Evolutionary conservation across 64 coral and sea anemone species (phyloP).

Genomic region (Acropora yongei): DNA sequence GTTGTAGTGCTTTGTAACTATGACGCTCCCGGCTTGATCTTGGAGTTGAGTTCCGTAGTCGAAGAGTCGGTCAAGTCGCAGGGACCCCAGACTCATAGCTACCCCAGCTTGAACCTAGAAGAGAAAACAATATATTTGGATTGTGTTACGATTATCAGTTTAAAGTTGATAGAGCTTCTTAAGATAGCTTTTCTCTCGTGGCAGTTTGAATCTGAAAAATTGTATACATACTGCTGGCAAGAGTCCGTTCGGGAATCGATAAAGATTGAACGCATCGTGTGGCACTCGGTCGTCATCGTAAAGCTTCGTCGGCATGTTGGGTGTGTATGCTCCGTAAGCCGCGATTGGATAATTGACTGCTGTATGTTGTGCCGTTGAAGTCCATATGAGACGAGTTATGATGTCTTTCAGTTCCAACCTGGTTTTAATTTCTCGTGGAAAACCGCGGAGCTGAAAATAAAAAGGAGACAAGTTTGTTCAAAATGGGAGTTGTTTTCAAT

Average conservation of each 20-base stretch:
- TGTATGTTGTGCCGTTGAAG: constrained; percentile 70
- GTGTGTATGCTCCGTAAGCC: constrained; percentile 83
- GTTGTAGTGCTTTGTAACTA: constrained; percentile 32
- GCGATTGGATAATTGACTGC: constrained; percentile 89
- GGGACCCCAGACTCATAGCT: constrained; percentile 31
- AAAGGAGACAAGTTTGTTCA: neutral
- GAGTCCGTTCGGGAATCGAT: constrained; percentile 73
- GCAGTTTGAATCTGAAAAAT: neutral
- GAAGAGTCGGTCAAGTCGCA: constrained; percentile 32
- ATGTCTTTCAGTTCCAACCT: constrained; percentile 40
- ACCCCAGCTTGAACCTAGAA: constrained; percentile 30
- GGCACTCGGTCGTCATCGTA: constrained; percentile 78
- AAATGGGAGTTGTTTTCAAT: too few species aligned
- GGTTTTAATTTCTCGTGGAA: constrained; percentile 56
- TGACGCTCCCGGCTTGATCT: constrained; percentile 5
- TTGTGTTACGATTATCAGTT: too few species aligned
- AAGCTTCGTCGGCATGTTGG: constrained; percentile 90
- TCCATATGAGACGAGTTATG: constrained; percentile 78
- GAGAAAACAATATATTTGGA: too few species aligned
- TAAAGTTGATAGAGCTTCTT: too few species aligned
- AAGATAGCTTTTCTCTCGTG: too few species aligned
- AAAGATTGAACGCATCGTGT: constrained; percentile 46
- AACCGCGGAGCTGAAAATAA: constrained; percentile 74
- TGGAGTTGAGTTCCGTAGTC: constrained; percentile 5
- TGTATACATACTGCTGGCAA: constrained; percentile 75